Evolutionary conservation across 1,140 invertebrate genomes (phyloP), one percentile per base, ranked within the genome.

Genomic region (Lycorma delicatula): DNA sequence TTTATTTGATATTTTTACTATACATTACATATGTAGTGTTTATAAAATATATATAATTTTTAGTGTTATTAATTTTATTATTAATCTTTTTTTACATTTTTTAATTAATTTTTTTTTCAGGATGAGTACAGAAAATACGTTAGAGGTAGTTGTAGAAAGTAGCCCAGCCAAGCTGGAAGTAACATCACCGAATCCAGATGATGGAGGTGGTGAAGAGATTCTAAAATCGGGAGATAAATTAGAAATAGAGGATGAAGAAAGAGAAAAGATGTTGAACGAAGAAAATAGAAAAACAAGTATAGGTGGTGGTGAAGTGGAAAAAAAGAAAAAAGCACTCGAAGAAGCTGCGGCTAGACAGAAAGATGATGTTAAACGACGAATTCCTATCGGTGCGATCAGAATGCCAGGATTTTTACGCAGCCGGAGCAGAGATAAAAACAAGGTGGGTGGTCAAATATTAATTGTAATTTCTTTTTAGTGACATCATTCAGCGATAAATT

Each of bases 381-480:
- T 88, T 65, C 86, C 86, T 2, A 88, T 88, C 60, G 86, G 86
- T 28, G 86, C 85, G 13, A 86, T 89, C 47, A 87, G 87, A 74
- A 84, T 89, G 79, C 86, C 86, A 5, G 86, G 86, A 26, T 85
- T 84, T 69, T 87, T 89, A 66, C 87, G 55, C 47, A 60, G 59
- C 22, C 52, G 55, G 26, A 59, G 84, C 56, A 81, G 83, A 59
- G 85, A 81, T 61, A 83, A 83, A 66, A 86, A 85, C 62, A 85
- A 83, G 66, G 82, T 84, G 41, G 23, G 41, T 18, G 3, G 3
- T 18, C 9, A 44, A 41, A n/a, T n/a, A n/a, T n/a, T n/a, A n/a
- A n/a, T n/a, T n/a, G n/a, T n/a, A n/a, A n/a, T n/a, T n/a, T n/a
- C n/a, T n/a, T n/a, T n/a, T n/a, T n/a, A n/a, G n/a, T n/a, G n/a